Base-by-base conservation (phyloP, 2,113 vertebrate genomes). In the Lophius piscatorius region DNA sequence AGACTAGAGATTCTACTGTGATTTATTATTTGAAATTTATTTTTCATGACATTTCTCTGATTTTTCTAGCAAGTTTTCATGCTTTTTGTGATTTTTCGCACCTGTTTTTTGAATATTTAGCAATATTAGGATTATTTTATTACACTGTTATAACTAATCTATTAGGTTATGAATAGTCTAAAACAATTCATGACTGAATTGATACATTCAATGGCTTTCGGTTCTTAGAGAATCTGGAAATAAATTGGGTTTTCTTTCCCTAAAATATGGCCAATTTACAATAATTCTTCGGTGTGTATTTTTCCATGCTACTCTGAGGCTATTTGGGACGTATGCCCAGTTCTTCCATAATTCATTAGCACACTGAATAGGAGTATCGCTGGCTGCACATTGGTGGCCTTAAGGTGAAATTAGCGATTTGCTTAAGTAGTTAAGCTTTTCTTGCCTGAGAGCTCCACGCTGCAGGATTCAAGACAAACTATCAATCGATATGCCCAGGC, bases 381-480 rank as follows among this genome's bases (percentile, higher is more conserved):
- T 95, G 95, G 94, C 95, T 95, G 94, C 97, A 98, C 96, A 97
- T 94, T 96, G 95, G 95, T 98, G 96, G 97, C 96, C 95, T 98
- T 95, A 95, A 98, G 95, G 96, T 98, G 95, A 98, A 98, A 99
- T 98, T 98, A 99, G 95, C 95, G 97, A 97, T 98, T 98, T 98
- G 96, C 95, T 98, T 98, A 99, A 98, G 95, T 95, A 98, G 96
- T 98, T 98, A 97, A 98, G 94, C 93, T 94, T 96, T 94, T 84
- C 86, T 90, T 90, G 87, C 91, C 93, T 93, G 92, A 95, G 95
- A 98, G 94, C 95, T 94, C 93, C 94, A 95, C 93, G 94, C 94
- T 94, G 94, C 94, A 93, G 94, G 96, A 95, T 97, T 97, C 94
- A 94, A 98, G 95, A 98, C 95, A 96, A 97, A 98, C 96, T 95